These are phyloP conservation scores for Strigamia crassipes DNA, from an alignment of 2,888 invertebrate genomes.

Conservation along the genomic window DNA sequence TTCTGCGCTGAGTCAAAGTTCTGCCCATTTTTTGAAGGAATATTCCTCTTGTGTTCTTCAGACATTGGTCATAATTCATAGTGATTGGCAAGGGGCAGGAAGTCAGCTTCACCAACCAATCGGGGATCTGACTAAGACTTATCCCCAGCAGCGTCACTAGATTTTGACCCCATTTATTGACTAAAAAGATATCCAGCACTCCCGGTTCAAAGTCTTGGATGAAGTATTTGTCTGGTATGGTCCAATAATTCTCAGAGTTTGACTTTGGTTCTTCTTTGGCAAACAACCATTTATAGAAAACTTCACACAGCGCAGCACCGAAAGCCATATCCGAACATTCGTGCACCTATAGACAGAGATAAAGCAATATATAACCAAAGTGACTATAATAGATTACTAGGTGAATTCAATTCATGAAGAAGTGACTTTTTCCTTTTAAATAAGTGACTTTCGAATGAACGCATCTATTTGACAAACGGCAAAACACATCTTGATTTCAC, in stretches of 20 bases:
- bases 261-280: background rate
- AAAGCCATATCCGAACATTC: constrained; percentile 10
- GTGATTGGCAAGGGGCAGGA: background rate
- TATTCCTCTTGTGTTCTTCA: background rate
- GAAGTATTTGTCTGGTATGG: background rate
- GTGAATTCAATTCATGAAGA: too few relatives aligned
- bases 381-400: too few relatives aligned
- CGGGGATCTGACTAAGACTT: background rate
- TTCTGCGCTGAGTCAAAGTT: background rate
- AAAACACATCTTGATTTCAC: too few relatives aligned
- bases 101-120: background rate
- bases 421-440: too few relatives aligned
- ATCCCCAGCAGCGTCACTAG: background rate
- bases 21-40: background rate
- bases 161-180: background rate
- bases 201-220: background rate
- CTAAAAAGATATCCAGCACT: background rate
- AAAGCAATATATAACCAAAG: background rate
- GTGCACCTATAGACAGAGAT: background rate
- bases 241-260: background rate
- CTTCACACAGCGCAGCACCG: background rate
- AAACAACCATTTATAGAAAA: background rate
- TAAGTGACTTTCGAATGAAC: too few relatives aligned
- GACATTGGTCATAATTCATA: background rate
- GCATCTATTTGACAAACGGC: too few relatives aligned